phyloP scores from a whole-genome alignment of 1,140 invertebrate genomes.

The Cydia pomonella region DNA sequence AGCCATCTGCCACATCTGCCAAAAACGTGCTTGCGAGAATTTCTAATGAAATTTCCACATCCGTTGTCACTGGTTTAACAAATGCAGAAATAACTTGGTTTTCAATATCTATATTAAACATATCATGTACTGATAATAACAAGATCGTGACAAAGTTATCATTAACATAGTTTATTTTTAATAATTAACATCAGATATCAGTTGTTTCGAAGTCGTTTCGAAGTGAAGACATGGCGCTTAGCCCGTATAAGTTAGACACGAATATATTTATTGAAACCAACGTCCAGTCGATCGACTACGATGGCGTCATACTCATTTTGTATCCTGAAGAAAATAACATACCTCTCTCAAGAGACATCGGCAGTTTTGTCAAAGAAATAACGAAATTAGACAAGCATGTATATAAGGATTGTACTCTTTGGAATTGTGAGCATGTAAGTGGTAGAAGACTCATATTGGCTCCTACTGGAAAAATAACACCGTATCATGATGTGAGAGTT shows the following conservation, averaged over 20 bases:
- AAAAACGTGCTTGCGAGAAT: too few relatives aligned
- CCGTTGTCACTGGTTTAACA: neutral
- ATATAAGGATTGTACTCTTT: slow-evolving; percentile 74
- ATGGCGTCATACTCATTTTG: slow-evolving; percentile 76
- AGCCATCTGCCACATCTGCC: too few relatives aligned
- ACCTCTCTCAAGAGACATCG: slow-evolving; percentile 58
- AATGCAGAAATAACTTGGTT: neutral
- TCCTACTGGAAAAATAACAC: slow-evolving; percentile 88
- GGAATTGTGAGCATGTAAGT: slow-evolving; percentile 84
- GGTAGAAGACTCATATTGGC: slow-evolving; percentile 85
- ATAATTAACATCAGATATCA: neutral
- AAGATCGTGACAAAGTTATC: slow-evolving; percentile 2
- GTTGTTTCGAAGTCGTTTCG: neutral
- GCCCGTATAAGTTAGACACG: slow-evolving; percentile 57
- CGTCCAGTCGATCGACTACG: slow-evolving; percentile 70
- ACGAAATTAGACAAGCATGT: slow-evolving; percentile 74
- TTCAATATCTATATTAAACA: slow-evolving; percentile 8
- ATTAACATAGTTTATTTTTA: neutral
- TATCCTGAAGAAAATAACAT: slow-evolving; percentile 69
- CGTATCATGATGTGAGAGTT: slow-evolving; percentile 88
- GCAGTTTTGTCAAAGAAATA: slow-evolving; percentile 62
- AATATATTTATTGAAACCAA: slow-evolving; percentile 74
- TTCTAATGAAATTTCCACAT: too few relatives aligned
- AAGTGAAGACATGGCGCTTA: neutral
- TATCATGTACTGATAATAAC: slow-evolving; percentile 1